phyloP scores from a whole-genome alignment of 1,140 invertebrate genomes.

The Leptinotarsa lineolata region DNA sequence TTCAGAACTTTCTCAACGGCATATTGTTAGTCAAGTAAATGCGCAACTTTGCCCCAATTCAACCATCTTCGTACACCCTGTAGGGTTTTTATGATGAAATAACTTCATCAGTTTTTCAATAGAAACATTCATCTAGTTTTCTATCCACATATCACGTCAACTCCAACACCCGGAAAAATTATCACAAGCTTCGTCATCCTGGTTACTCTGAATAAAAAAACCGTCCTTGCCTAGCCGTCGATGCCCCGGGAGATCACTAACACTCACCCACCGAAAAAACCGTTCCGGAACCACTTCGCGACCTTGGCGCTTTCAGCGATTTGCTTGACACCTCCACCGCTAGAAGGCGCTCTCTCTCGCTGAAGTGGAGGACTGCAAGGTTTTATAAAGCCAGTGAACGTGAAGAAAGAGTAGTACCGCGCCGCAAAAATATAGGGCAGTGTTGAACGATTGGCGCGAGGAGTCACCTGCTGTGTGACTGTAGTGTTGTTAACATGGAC shows the following conservation, averaged over 20 bases:
- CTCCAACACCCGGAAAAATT: background rate
- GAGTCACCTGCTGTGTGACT: conserved; percentile 18
- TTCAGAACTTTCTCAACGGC: too few relatives aligned
- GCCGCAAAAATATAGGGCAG: conserved; percentile 45
- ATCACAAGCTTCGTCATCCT: background rate
- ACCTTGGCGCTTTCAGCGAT: conserved; percentile 34
- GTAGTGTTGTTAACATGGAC: conserved; percentile 24
- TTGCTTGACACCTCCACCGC: background rate
- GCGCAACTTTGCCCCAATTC: too few relatives aligned
- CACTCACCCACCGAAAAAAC: conserved; percentile 22
- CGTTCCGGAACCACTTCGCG: conserved; percentile 28
- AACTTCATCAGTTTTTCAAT: too few relatives aligned
- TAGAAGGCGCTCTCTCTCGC: conserved; percentile 30
- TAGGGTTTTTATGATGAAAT: too few relatives aligned
- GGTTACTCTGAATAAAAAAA: background rate
- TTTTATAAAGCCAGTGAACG: conserved; percentile 45
- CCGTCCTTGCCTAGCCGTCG: background rate
- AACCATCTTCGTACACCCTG: too few relatives aligned
- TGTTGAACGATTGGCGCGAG: conserved; percentile 38
- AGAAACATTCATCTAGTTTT: too few relatives aligned
- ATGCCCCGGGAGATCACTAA: background rate
- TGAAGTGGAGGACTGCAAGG: conserved; percentile 42
- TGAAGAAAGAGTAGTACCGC: conserved; percentile 32
- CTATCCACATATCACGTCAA: background rate
- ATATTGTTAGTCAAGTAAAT: too few relatives aligned